A percentile compares a stretch with the other conserved stretches of the same genome.
Evolutionary conservation across 1,140 invertebrate genomes (phyloP).

Genomic region (Solenopsis invicta): DNA sequence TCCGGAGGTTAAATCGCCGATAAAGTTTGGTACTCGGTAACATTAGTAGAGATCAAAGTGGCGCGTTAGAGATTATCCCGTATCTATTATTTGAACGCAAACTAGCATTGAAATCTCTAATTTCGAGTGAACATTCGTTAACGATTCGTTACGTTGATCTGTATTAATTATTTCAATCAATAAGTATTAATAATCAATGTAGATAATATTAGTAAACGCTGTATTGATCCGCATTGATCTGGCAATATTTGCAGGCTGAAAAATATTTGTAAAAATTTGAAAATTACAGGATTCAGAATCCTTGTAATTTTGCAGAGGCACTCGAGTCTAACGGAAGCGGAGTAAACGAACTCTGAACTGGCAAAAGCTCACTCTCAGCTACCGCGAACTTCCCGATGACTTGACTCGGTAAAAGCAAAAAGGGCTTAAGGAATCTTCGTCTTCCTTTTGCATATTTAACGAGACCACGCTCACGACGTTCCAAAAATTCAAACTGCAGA

Average conservation of each 20-base stretch:
- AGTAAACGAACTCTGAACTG: neutral
- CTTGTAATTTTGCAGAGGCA: neutral
- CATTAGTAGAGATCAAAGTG: neutral
- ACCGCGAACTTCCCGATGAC: conserved; percentile 26
- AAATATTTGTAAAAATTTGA: neutral
- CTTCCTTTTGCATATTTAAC: conserved; percentile 29
- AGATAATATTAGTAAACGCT: neutral
- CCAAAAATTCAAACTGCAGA: conserved; percentile 33
- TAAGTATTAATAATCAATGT: neutral
- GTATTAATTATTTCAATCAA: neutral
- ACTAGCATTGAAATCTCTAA: neutral
- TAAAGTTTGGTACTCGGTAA: conserved; percentile 3
- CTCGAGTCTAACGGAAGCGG: neutral
- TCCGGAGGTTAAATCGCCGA: conserved; percentile 12
- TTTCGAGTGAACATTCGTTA: neutral
- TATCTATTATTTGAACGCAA: neutral
- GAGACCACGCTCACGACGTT: conserved; percentile 14
- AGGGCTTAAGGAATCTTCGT: neutral
- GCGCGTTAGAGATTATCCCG: neutral
- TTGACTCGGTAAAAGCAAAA: conserved; percentile 3
- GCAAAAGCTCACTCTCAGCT: neutral
- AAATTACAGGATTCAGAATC: neutral
- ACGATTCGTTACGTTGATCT: neutral
- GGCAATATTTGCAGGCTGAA: neutral
- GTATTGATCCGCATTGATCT: neutral